A percentile compares a stretch with the other conserved stretches of the same genome.
phyloP scores from a whole-genome alignment of 2,113 vertebrate genomes.

The Mustelus asterias region DNA sequence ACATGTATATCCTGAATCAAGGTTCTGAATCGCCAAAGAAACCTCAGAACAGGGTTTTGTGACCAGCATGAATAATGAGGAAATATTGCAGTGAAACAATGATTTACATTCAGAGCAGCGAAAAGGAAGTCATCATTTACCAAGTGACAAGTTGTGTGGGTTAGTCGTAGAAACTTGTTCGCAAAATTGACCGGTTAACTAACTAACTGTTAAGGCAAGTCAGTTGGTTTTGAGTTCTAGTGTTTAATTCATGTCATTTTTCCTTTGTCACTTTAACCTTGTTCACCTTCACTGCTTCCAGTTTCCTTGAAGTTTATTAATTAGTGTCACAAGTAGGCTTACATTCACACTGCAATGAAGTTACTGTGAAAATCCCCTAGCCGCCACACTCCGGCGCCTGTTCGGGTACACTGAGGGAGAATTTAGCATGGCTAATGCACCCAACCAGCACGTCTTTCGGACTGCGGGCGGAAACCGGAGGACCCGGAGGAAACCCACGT shows the following conservation, averaged over 20 bases:
- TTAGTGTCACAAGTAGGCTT: too few relatives aligned
- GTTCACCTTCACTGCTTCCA: background rate
- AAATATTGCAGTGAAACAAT: background rate
- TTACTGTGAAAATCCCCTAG: too few relatives aligned
- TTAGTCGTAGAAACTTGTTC: background rate
- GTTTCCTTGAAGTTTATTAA: background rate
- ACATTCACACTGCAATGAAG: too few relatives aligned
- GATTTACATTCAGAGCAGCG: background rate
- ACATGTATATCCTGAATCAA: background rate
- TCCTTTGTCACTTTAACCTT: background rate
- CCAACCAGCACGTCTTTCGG: too few relatives aligned
- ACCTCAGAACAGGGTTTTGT: background rate
- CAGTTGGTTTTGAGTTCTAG: background rate
- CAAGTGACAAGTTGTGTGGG: background rate
- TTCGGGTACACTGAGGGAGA: too few relatives aligned
- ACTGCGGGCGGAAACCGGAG: too few relatives aligned
- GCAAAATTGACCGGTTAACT: background rate
- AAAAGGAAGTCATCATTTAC: background rate
- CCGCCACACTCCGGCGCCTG: too few relatives aligned
- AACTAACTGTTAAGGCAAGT: background rate
- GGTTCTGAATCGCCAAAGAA: background rate
- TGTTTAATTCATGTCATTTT: background rate
- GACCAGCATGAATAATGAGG: background rate
- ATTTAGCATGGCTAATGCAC: too few relatives aligned
- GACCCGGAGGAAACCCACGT: too few relatives aligned